Evolutionary conservation across 1,140 invertebrate genomes (phyloP), one percentile per base, ranked within the genome.

Genomic region (Mamestra configurata): DNA sequence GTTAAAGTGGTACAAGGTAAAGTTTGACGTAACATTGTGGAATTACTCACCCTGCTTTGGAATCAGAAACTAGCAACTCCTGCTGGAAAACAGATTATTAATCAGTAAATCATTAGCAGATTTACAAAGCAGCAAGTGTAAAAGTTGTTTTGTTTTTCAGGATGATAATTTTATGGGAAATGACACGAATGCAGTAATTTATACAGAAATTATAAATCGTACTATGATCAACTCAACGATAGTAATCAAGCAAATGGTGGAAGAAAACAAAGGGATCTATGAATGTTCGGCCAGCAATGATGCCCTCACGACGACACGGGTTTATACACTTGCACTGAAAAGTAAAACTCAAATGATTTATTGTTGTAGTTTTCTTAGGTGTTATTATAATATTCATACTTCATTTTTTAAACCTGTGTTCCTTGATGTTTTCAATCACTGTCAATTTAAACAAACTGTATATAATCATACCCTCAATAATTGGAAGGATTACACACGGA

Each of bases 1-100:
- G 8, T 86, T 94, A 18, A 80, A 76, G 13, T 94, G 92, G 92
- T 86, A 80, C 43, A 94, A 90, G 89, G 92, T 94, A 88, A 88
- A 24, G 37, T 66, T 66, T 24, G n/a, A 61, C n/a, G 59, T 37
- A 61, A 18, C 55, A 53, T 31, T 31, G 27, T 31, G 13, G 18
- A 24, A 22, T 55, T 55, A 55, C 53, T 55, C 53, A 55, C 53
- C 6, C 18, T 24, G 18, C 18, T 55, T 22, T 72, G 18, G 0
- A 27, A 73, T 46, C 66, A 51, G 7, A 46, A 35, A 35, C 7
- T 35, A 35, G 35, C n/a, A n/a, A n/a, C n/a, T n/a, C n/a, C n/a
- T n/a, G n/a, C n/a, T n/a, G n/a, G n/a, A n/a, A n/a, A n/a, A n/a
- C n/a, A n/a, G 27, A 31, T 1, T 31, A 31, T 31, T 31, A 31